These are phyloP conservation scores for Melinopterus prodromus DNA, from an alignment of 2,888 invertebrate species.

Conservation along the genomic window DNA sequence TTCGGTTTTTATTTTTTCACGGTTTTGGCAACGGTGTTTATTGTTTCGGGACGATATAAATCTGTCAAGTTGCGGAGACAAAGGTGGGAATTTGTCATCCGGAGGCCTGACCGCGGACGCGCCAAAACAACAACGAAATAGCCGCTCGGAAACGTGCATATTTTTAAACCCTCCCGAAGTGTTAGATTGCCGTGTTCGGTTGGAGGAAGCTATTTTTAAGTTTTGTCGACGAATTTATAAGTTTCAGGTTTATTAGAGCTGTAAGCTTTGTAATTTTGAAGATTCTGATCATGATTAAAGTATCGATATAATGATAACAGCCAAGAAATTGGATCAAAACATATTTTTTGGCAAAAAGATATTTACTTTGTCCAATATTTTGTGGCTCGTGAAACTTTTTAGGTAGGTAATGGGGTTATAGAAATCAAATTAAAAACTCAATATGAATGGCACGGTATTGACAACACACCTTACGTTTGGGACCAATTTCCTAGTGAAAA, in stretches of 20 bases:
- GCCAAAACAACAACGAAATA: slow-evolving; percentile 4
- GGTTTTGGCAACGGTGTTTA: slow-evolving; percentile 4
- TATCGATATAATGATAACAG: no score
- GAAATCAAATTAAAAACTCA: no score
- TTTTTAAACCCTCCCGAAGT: neutral
- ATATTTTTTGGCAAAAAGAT: no score
- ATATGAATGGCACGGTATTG: no score
- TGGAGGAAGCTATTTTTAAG: neutral
- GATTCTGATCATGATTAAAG: no score
- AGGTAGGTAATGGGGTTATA: no score
- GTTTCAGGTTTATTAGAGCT: neutral
- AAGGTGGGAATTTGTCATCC: neutral
- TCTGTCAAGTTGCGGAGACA: neutral
- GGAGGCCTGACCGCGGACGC: neutral
- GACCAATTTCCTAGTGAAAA: no score
- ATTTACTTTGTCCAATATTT: no score
- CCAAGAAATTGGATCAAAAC: no score
- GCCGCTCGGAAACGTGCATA: neutral
- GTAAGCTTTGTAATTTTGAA: no score
- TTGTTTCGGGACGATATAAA: neutral
- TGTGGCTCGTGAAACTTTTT: no score
- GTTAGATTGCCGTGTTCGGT: neutral
- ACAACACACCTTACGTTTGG: no score
- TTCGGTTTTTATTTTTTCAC: neutral
- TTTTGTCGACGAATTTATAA: neutral